Conservation (phyloP, 2,888 invertebrate genomes). For the Calephelis perditalis region DNA sequence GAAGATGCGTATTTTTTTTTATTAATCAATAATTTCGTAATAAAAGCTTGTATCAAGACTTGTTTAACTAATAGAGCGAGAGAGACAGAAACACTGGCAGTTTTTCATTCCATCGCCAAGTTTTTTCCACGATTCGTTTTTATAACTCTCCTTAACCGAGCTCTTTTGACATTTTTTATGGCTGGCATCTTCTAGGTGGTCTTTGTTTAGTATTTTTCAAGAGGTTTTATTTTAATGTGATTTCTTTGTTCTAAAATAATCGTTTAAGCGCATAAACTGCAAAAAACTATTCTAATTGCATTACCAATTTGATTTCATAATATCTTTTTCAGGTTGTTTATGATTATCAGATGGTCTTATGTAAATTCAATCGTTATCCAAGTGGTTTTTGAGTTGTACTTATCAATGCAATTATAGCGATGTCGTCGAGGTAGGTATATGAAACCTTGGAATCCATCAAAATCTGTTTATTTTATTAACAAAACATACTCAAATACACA, state of each 20-base stretch:
- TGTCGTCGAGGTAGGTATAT: no score
- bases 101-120: constrained; percentile 50
- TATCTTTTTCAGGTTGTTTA: no score
- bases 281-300: neutral
- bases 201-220: constrained; percentile 28
- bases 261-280: no score
- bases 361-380: no score
- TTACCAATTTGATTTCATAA: no score
- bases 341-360: no score
- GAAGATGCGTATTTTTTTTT: neutral
- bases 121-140: constrained; percentile 58
- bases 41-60: constrained; percentile 46
- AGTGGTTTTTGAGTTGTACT: no score
- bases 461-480: no score
- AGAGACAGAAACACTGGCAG: constrained; percentile 49
- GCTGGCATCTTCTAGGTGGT: constrained; percentile 48
- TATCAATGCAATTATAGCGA: no score
- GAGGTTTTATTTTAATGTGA: neutral
- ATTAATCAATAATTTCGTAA: constrained; percentile 10
- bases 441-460: no score
- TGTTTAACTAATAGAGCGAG: constrained; percentile 47
- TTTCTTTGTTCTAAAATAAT: neutral
- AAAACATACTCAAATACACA: no score
- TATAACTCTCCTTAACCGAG: constrained; percentile 49
- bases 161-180: constrained; percentile 52